These are phyloP conservation scores for Brachypteracias leptosomus DNA, from an alignment of 2,113 vertebrate species.

Conservation along the genomic window DNA sequence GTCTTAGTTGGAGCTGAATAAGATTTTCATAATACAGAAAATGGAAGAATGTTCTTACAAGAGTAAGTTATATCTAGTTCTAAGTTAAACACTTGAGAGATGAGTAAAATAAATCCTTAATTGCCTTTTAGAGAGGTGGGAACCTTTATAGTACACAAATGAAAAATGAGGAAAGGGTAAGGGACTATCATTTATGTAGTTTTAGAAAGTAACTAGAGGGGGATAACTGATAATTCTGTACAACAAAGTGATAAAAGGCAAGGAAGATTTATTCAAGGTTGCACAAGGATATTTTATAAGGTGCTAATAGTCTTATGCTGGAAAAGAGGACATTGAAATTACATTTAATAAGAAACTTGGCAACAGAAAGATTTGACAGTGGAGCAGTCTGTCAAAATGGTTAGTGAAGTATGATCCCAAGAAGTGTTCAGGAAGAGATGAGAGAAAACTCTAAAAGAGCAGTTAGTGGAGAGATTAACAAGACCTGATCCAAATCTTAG, in stretches of 20 bases:
- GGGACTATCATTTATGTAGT: background rate
- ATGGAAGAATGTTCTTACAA: background rate
- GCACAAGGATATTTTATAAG: constrained; percentile 1
- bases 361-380: background rate
- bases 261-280: constrained; percentile 24
- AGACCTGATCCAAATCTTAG: background rate
- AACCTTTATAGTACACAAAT: background rate
- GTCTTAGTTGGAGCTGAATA: background rate
- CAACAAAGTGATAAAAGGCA: background rate
- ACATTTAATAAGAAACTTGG: constrained; percentile 25
- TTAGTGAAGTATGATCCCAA: background rate
- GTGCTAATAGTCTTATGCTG: background rate
- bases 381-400: background rate
- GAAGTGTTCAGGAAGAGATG: background rate
- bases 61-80: background rate
- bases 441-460: background rate
- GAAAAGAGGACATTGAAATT: background rate
- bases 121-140: background rate
- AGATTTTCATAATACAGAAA: background rate
- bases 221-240: background rate
- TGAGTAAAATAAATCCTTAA: background rate
- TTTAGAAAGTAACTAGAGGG: background rate
- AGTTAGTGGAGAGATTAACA: background rate
- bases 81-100: background rate
- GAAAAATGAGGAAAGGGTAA: background rate